Conservation (phyloP, 2,113 vertebrate species). For the Pterocles burchelli region DNA sequence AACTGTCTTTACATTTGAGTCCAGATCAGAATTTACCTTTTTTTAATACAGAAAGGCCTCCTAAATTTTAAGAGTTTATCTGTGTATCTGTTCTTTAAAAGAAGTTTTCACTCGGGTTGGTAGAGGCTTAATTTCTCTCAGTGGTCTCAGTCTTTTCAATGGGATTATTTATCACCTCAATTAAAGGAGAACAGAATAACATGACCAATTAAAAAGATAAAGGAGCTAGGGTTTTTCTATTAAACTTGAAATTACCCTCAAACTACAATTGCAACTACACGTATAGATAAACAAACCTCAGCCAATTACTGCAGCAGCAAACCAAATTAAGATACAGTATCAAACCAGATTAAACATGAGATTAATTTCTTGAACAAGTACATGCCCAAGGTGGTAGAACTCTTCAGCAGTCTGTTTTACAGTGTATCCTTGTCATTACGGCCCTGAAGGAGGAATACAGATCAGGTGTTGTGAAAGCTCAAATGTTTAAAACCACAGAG, state of each 20-base stretch:
- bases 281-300: background rate
- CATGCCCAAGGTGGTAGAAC: background rate
- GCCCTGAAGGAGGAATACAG: background rate
- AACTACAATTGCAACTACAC: background rate
- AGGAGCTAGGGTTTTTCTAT: background rate
- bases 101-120: background rate
- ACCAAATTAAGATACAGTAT: background rate
- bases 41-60: background rate
- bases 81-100: background rate
- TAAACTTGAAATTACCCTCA: background rate
- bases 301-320: background rate
- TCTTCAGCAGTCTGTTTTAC: background rate
- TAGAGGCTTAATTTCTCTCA: background rate
- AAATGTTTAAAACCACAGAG: background rate
- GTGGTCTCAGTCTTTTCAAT: background rate
- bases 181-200: background rate
- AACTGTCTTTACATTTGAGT: background rate
- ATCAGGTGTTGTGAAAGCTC: background rate
- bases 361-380: background rate
- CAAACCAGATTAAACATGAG: background rate
- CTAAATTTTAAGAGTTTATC: background rate
- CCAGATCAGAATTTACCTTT: background rate
- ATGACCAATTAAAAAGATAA: background rate
- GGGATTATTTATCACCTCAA: background rate
- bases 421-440: fast-evolving